A percentile compares a stretch with the other conserved stretches of the same genome.
phyloP scores from a whole-genome alignment of 2,113 vertebrate species.

The Festucalex cinctus region DNA sequence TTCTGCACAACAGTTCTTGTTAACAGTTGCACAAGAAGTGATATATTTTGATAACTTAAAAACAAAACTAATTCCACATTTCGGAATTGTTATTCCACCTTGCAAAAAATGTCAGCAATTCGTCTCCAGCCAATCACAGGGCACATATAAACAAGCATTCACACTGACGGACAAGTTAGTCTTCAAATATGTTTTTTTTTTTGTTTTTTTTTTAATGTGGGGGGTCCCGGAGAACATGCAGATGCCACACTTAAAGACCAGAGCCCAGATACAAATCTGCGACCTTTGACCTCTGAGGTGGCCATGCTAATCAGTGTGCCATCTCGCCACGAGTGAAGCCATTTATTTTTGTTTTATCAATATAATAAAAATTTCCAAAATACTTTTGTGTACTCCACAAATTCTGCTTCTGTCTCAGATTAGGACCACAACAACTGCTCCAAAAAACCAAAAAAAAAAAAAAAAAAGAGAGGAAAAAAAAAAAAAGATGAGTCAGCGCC shows the following conservation, averaged over 20 bases:
- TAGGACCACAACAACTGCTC: neutral
- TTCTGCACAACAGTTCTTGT: too few species aligned
- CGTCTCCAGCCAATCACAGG: too few species aligned
- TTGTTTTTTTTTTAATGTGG: too few species aligned
- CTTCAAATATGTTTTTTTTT: too few species aligned
- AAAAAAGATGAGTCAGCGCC: slow-evolving; percentile 1
- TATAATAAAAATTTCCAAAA: neutral
- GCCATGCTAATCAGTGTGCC: neutral
- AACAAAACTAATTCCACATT: too few species aligned
- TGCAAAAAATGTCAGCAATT: too few species aligned
- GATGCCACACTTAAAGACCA: neutral
- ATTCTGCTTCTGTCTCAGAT: neutral
- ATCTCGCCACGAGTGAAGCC: too few species aligned
- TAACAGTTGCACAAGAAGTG: too few species aligned
- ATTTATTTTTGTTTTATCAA: neutral
- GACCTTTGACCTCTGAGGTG: neutral
- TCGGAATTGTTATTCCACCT: too few species aligned
- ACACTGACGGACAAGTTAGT: too few species aligned
- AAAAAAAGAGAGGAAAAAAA: neutral
- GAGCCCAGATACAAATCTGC: neutral
- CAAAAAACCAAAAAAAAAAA: neutral
- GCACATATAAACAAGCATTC: too few species aligned
- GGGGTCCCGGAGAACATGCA: neutral
- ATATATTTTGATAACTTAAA: too few species aligned
- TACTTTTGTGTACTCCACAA: neutral